Evolutionary conservation across 2,888 invertebrate genomes (phyloP).

Genomic region (Morpho achilles): DNA sequence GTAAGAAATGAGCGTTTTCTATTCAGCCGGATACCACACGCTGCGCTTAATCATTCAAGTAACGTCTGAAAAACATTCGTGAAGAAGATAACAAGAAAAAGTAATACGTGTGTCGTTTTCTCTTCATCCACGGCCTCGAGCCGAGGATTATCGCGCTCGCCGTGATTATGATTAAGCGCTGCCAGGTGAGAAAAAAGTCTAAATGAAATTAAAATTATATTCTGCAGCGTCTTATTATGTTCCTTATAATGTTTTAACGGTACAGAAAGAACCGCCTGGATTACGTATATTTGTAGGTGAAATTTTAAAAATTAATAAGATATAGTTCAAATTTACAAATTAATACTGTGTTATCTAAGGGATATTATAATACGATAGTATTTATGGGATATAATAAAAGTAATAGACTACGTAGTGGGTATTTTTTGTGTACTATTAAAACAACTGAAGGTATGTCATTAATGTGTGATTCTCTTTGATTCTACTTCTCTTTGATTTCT

Average conservation of each 20-base stretch:
- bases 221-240: constrained; percentile 46
- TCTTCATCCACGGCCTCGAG: constrained; percentile 46
- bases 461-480: too few relatives aligned
- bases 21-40: too few relatives aligned
- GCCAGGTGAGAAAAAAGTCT: constrained; percentile 47
- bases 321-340: too few relatives aligned
- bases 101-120: constrained; percentile 55
- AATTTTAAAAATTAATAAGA: constrained; percentile 1
- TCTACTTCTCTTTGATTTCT: too few relatives aligned
- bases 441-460: too few relatives aligned
- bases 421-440: too few relatives aligned
- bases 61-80: constrained; percentile 42
- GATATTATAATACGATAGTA: too few relatives aligned
- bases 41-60: constrained; percentile 23
- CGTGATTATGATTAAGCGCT: constrained; percentile 65
- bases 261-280: constrained; percentile 2
- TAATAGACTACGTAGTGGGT: too few relatives aligned
- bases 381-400: too few relatives aligned
- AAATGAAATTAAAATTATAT: constrained; percentile 63
- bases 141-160: constrained; percentile 56
- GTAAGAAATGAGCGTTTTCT: too few relatives aligned
- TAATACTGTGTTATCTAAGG: too few relatives aligned
- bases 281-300: constrained; percentile 5
- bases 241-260: constrained; percentile 33
- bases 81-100: constrained; percentile 48